Base-by-base conservation (phyloP, 1,140 invertebrate species). In the Panulirus ornatus region DNA sequence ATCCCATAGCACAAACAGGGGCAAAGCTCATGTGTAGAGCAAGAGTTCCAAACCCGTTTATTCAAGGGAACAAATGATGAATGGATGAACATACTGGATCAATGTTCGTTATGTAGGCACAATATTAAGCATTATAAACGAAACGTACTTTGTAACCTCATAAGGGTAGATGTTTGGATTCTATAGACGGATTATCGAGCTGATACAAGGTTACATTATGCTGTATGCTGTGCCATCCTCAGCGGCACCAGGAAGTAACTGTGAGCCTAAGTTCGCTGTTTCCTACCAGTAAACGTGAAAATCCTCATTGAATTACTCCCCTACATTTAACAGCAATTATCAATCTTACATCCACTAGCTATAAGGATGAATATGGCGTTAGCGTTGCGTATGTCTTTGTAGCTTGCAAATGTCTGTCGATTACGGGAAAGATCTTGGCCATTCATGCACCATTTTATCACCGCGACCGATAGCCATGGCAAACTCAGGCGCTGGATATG, bases 401-500 rank as follows among this genome's bases (percentile, higher is more conserved):
- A 54, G 44, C 79, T 58, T 58, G 79, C 47, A 54, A 82, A 54
- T 82, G 79, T 34, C n/a, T 58, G 84, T 86, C 71, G 84, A 86
- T 86, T 86, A 86, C 79, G 44, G 44, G 36, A 82, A 40, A 58
- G 79, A 54, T 58, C 79, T 22, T 47, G 71, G 19, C 84, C 84
- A 86, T 86, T 86, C 84, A 78, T 58, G 84, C 84, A 58, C 71
- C 73, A 76, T 78, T 86, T 86, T 86, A 86, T 86, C 84, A 88
- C 85, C 58, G 38, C 5, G 38, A 34, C 54, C 71, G 84, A 86
- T 86, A 86, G 73, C 84, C 84, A 30, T 86, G 73, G 84, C 84
- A 86, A 76, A 86, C 84, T 63, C 84, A 86, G 84, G 36, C 84
- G 84, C 71, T 75, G 84, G 42, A 70, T 42, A 11, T 84, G 58